phyloP scores from a whole-genome alignment of 2,888 invertebrate genomes.

The Drosophila mettleri region DNA sequence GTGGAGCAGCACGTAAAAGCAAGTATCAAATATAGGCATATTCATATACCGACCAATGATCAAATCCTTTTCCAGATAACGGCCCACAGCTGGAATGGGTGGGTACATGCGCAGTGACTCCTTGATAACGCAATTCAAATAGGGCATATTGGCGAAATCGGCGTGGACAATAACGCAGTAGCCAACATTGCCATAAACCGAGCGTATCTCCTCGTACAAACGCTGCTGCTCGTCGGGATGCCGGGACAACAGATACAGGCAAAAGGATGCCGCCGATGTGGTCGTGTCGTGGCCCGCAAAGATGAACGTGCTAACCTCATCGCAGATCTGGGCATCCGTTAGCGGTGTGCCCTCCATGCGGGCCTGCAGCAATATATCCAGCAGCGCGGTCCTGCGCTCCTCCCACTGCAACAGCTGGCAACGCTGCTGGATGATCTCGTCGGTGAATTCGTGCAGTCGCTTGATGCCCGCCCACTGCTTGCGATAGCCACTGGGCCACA shows the following conservation, averaged over 20 bases:
- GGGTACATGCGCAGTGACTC: conserved; percentile 88
- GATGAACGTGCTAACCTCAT: conserved; percentile 91
- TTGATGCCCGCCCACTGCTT: conserved; percentile 85
- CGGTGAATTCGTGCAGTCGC: conserved; percentile 86
- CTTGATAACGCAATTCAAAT: conserved; percentile 88
- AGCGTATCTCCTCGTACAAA: conserved; percentile 76
- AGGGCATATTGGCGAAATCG: conserved; percentile 75
- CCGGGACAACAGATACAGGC: conserved; percentile 79
- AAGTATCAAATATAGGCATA: not conserved
- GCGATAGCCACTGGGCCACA: conserved; percentile 60
- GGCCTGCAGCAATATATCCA: conserved; percentile 88
- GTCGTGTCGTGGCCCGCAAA: conserved; percentile 87
- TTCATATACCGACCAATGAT: conserved; percentile 85
- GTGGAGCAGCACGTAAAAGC: too few species aligned
- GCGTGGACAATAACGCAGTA: conserved; percentile 61
- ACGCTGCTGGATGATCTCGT: conserved; percentile 86
- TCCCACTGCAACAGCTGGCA: conserved; percentile 52
- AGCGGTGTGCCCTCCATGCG: conserved; percentile 86
- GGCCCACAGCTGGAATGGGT: conserved; percentile 88
- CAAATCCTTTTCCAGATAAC: conserved; percentile 86
- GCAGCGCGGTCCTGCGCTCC: conserved; percentile 86
- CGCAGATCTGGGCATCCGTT: conserved; percentile 87
- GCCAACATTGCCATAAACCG: conserved; percentile 70
- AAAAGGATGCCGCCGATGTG: conserved; percentile 82
- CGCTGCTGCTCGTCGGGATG: conserved; percentile 77